Evolutionary conservation across 2,888 invertebrate genomes (phyloP).

Genomic region (Tyria jacobaeae): DNA sequence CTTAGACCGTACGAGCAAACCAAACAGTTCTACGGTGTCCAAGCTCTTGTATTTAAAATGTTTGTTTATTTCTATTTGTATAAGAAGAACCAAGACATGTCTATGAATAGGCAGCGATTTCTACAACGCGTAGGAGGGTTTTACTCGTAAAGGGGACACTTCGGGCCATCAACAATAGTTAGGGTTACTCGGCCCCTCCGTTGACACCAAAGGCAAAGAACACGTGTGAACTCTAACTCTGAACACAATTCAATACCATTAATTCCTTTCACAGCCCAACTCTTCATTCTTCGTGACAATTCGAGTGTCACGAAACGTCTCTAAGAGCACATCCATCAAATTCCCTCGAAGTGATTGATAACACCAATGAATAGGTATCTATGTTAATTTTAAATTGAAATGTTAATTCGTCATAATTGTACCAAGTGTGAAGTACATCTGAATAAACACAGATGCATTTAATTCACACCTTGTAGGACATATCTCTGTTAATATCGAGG

Average conservation of each 20-base stretch:
- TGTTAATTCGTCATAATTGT: constrained; percentile 78
- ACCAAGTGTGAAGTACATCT: constrained; percentile 59
- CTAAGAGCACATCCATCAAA: constrained; percentile 68
- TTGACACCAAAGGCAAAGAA: constrained; percentile 67
- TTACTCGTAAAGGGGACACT: constrained; percentile 8
- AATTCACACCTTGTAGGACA: constrained; percentile 64
- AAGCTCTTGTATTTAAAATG: constrained; percentile 72
- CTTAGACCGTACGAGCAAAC: constrained; percentile 58
- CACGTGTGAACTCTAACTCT: constrained; percentile 83
- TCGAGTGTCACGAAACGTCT: constrained; percentile 82
- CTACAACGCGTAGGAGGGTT: constrained; percentile 56
- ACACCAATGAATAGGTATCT: constrained; percentile 74
- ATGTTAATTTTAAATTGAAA: constrained; percentile 81
- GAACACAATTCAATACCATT: constrained; percentile 58
- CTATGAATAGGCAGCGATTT: constrained; percentile 56
- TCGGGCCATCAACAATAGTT: constrained; percentile 34
- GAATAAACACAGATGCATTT: constrained; percentile 70
- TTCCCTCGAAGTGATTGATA: constrained; percentile 74
- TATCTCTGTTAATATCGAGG: constrained; percentile 24
- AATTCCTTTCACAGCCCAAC: constrained; percentile 59
- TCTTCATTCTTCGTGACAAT: constrained; percentile 72
- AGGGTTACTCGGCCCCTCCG: constrained; percentile 52
- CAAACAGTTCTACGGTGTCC: constrained; percentile 64
- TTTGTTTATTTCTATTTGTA: constrained; percentile 67
- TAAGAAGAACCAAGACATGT: constrained; percentile 44